A percentile compares a stretch with the other conserved stretches of the same genome.
These are phyloP conservation scores for Xestia xanthographa DNA, from an alignment of 2,888 invertebrate species.

Conservation along the genomic window DNA sequence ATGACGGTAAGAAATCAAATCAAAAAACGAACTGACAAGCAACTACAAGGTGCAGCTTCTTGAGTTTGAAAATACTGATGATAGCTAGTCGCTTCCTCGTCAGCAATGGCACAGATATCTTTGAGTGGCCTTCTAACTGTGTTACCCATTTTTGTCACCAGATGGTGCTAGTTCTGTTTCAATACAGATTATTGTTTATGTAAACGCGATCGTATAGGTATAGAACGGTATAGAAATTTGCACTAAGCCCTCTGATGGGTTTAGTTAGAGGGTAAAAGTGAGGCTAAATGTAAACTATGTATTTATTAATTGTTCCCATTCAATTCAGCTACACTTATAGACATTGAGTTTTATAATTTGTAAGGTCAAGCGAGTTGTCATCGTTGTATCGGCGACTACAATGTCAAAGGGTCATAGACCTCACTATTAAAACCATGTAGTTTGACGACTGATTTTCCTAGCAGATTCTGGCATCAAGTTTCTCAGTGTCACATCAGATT, in stretches of 20 bases:
- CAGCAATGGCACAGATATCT: no score
- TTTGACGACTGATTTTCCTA: not conserved
- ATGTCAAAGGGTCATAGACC: constrained; percentile 23
- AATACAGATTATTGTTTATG: not conserved
- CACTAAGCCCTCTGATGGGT: not conserved
- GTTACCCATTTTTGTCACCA: not conserved
- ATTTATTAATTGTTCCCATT: not conserved
- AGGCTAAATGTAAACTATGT: not conserved
- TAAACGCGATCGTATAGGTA: not conserved
- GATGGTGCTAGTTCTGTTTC: not conserved
- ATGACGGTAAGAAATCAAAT: no score
- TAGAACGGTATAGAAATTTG: not conserved
- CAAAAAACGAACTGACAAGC: no score
- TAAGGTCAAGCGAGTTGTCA: constrained; percentile 17
- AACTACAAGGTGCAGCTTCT: no score
- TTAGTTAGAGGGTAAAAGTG: not conserved
- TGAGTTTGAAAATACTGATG: no score
- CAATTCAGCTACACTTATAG: not conserved
- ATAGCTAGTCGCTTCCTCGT: no score
- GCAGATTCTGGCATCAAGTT: not conserved
- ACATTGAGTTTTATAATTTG: not conserved
- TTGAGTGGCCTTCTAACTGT: no score
- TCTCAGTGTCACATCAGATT: not conserved
- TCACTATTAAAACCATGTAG: not conserved
- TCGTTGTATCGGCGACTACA: not conserved